Base-by-base conservation (phyloP, 2,888 invertebrate species). In the Netelia virgata region DNA sequence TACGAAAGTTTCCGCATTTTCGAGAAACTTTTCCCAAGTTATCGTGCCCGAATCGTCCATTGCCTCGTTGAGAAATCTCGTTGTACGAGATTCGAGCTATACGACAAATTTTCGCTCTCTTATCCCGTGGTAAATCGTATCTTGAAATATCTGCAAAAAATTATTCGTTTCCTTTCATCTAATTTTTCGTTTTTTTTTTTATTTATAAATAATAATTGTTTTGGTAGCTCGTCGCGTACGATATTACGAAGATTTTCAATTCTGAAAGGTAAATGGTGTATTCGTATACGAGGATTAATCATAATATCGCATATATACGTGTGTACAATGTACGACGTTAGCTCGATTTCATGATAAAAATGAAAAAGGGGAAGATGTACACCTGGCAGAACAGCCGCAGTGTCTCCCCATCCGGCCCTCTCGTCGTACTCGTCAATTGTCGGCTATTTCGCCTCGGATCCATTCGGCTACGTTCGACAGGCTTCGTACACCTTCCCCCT, bases 11-110 rank as follows among this genome's bases (percentile, higher is more conserved):
- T 91, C 89, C 8, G 93, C 93, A 84, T 92, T 90, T 63, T 89
- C 87, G 20, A 92, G 82, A 89, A 94, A 95, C 87, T 94, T 93
- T 63, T 93, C 93, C 93, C 94, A 94, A 77, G 93, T 91, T 14
- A 94, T 88, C 28, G 93, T 94, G 59, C 94, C 94, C 83, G 90
- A 88, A 74, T 91, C 93, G 74, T 92, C 91, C 92, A 93, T 93
- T 23, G 76, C 23, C 50, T 64, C 74, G 83, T 84, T 70, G 66
- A n/a, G 0, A 2, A 43, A 50, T 11, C 53, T 23, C 10, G 8
- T 63, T 28, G 3, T 6, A 36, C 6, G 36, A 36, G 6, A 36
- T 36, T 36, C 36, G 6, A 6, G 6, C 36, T 1, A 36, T 36
- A 36, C 36, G 36, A 36, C 6, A 36, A 36, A 36, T 36, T 36